phyloP scores from a whole-genome alignment of 2,113 vertebrate species.

The Lagopus leucura region DNA sequence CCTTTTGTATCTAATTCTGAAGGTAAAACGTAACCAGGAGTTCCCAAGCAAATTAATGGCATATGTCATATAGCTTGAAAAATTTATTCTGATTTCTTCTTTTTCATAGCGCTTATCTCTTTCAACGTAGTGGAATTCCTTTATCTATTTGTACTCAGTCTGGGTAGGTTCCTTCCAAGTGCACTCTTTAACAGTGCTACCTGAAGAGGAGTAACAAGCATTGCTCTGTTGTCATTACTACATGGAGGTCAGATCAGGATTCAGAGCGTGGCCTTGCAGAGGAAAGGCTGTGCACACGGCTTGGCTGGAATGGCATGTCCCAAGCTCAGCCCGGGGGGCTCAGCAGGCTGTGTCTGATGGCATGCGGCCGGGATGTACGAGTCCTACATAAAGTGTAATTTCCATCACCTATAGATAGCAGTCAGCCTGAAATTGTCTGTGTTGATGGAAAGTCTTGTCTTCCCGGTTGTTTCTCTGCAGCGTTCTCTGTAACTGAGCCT shows the following conservation, averaged over 20 bases:
- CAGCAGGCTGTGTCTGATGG: not conserved
- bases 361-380: not conserved
- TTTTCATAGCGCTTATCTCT: not conserved
- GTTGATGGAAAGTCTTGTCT: not conserved
- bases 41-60: not conserved
- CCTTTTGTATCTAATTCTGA: not conserved
- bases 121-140: not conserved
- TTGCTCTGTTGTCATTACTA: not conserved
- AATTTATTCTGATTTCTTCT: not conserved
- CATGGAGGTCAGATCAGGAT: not conserved
- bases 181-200: not conserved
- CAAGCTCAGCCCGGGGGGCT: not conserved
- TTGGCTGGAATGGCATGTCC: not conserved
- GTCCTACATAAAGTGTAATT: not conserved
- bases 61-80: not conserved
- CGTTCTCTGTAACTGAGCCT: not conserved
- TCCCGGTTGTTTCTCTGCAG: not conserved
- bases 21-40: not conserved
- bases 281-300: not conserved
- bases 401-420: not conserved
- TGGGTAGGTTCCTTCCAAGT: not conserved
- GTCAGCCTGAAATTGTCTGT: not conserved
- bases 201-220: not conserved
- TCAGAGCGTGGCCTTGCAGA: rapidly evolving
- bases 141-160: not conserved